Evolutionary conservation across 2,113 vertebrate species (phyloP), one percentile per base, ranked within the genome.

Genomic region (Serranochromis macrocephalus): DNA sequence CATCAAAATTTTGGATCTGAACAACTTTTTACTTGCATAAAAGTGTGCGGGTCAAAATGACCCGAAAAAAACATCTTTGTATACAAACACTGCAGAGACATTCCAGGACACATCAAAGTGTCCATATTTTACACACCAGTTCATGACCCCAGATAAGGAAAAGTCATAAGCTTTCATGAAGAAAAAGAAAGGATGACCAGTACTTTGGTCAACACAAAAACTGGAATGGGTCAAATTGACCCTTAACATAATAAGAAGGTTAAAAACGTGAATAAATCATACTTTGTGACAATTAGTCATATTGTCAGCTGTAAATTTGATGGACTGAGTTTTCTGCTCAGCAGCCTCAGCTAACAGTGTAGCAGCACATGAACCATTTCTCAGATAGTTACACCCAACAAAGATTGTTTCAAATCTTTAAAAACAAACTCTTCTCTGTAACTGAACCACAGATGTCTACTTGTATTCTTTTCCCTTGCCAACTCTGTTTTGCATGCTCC

Each of bases 301-400:
- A 24, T 24, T 42, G n/a, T 42, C 38, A 16, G n/a, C n/a, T 24
- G 38, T 71, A 40, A 42, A 14, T 45, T 45, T 24, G 21, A 73
- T 73, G 0, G 21, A 45, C 13, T 17, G 8, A 45, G 14, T 45
- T 26, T 3, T 21, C 38, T 26, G 1, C 13, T 45, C 2, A n/a
- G 66, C 21, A 45, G 38, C 2, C 8, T 73, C 5, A 73, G 6
- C 19, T 38, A 68, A 68, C 19, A 21, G 29, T 63, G 29, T 63
- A 63, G 61, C 61, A 66, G 33, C 61, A 38, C 61, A 66, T 12
- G 6, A 38, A 38, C 17, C 61, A 66, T 66, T 66, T 66, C 61
- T 63, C 31, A 12, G 17, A 36, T 12, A n/a, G 61, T 36, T 7
- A 1, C 61, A 66, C 31, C 61, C 11, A 68, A 38, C 19, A 45